Base-by-base conservation (phyloP, 2,888 invertebrate species). In the Heliconius erato region DNA sequence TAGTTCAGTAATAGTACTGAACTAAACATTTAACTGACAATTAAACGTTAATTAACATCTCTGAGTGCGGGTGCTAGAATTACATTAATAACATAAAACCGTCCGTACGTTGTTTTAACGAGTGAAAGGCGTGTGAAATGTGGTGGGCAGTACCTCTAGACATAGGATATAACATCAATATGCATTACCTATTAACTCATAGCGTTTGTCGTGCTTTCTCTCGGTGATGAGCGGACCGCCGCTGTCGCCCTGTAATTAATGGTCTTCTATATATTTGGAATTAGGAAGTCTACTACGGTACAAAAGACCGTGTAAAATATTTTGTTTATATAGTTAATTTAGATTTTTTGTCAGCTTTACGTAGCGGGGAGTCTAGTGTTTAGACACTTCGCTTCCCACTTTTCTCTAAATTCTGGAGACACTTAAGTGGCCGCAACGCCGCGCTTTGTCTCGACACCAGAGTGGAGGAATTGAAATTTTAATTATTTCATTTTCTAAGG, bases 221-320 rank as follows among this genome's bases (percentile, higher is more conserved):
- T 97, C 96, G 0, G 97, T 96, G 84, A 98, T 97, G 78, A 98
- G 94, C 35, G 98, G 98, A 23, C 98, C 97, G 76, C 98, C 98
- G 90, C 98, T 98, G 92, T 98, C 98, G n/a, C 98, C 98, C 97
- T 98, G 93, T 67, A 78, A 78, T 67, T 63, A 76, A 76, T 40
- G 59, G 28, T n/a, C n/a, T 59, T 19, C n/a, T 14, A 32, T 35
- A 35, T 59, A 35, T 63, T 63, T 59, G 59, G 23, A 63, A 63
- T 63, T 63, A 63, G 9, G 35, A 23, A 40, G 63, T 63, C 35
- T 19, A 6, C 23, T 59, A 9, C 11, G n/a, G n/a, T 63, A n/a
- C n/a, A 63, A 63, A 3, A n/a, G 63, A 63, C n/a, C 63, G n/a
- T 11, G n/a, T 4, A 11, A 4, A 63, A 54, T 12, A 63, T 3